Evolutionary conservation across 2,888 invertebrate species (phyloP).

Genomic region (Alsophila aescularia): DNA sequence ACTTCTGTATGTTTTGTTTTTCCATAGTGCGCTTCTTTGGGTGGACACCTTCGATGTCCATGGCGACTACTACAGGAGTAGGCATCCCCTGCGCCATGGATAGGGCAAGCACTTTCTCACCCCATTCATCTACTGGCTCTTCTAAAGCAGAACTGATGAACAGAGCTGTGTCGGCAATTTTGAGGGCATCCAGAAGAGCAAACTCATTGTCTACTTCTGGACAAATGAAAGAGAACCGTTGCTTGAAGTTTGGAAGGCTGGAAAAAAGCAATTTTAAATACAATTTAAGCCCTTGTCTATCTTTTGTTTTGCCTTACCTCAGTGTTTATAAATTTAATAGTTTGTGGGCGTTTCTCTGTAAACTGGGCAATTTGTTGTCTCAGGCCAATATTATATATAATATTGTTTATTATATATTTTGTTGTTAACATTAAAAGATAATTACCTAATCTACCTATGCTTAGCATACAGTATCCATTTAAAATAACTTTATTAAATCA

Average conservation of each 20-base stretch:
- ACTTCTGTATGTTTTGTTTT: slow-evolving; percentile 87
- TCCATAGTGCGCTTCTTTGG: slow-evolving; percentile 89
- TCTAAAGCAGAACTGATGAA: slow-evolving; percentile 90
- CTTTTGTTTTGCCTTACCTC: no score
- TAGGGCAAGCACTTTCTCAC: slow-evolving; percentile 90
- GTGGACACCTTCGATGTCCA: slow-evolving; percentile 89
- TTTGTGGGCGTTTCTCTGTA: no score
- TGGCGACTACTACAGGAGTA: slow-evolving; percentile 89
- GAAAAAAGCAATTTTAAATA: no score
- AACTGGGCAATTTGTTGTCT: no score
- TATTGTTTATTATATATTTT: no score
- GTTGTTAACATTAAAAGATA: no score
- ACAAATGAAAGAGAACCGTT: slow-evolving; percentile 92
- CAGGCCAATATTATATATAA: no score
- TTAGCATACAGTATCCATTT: no score
- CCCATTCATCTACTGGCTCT: slow-evolving; percentile 91
- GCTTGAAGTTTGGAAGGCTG: slow-evolving; percentile 93
- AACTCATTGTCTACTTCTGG: slow-evolving; percentile 90
- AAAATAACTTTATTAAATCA: no score
- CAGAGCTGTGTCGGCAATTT: slow-evolving; percentile 93
- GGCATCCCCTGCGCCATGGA: slow-evolving; percentile 93
- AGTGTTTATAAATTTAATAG: no score
- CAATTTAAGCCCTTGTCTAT: no score
- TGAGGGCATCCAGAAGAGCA: slow-evolving; percentile 91
- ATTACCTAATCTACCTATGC: no score